Base-by-base conservation (phyloP, 2,888 invertebrate species). In the Rambutsinella grinnellia region DNA sequence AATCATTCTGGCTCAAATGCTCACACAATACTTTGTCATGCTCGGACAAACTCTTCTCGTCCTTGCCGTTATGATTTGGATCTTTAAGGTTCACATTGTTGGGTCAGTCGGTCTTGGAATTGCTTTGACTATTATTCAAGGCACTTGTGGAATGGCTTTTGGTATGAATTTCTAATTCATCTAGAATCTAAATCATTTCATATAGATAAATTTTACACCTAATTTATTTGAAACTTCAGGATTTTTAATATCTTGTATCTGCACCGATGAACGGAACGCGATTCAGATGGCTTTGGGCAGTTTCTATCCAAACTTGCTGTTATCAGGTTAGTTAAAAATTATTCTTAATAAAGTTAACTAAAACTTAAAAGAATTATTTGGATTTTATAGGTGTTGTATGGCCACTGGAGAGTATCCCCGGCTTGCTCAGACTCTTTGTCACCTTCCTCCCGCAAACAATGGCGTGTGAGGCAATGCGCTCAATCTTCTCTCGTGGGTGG, bases 381-480 rank as follows among this genome's bases (percentile, higher is more conserved):
- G 24, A 72, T 82, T 80, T 84, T 85, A 1, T 85, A 91, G 97
- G 97, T 69, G 96, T 97, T 47, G 95, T 97, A 85, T 97, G 97
- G 97, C 97, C 97, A 74, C 93, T 97, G 79, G 96, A 97, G 87
- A 96, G 96, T 70, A 97, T 97, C 95, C 97, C 97, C 1, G 90
- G 91, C 84, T 89, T 93, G 74, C 88, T 97, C 36, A 90, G 93
- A 85, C 88, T 87, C 70, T 82, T 88, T 23, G 86, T 87, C 68
- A 85, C 85, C 60, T 84, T 85, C 65, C 85, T 88, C 17, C 89
- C 89, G 0, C 86, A 87, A 83, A 89, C 88, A 0, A 85, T 86
- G 66, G 86, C 88, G 6, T 86, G 87, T 36, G 87, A 88, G 71
- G 87, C 88, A 5, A 85, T 88, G 85, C 84, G 88, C 54, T 86